Evolutionary conservation across 2,113 vertebrate species (phyloP).

Genomic region (Hymenochirus boettgeri): DNA sequence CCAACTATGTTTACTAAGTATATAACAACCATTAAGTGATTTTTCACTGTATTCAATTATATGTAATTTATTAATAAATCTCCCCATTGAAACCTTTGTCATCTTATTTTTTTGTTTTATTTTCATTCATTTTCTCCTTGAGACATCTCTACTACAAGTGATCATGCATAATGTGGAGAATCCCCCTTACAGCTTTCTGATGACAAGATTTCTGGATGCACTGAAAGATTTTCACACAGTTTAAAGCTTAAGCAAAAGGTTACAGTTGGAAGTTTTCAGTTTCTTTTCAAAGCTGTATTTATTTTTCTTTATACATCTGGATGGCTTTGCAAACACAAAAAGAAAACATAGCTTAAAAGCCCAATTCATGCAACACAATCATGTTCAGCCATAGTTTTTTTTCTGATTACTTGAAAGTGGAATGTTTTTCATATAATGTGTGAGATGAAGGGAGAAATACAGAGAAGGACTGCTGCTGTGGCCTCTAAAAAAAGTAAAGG

Average conservation of each 20-base stretch:
- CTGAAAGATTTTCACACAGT: constrained; percentile 12
- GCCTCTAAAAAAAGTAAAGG: constrained; percentile 53
- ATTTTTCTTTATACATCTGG: constrained; percentile 42
- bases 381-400: constrained; percentile 9
- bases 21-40: no score
- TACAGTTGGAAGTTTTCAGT: constrained; percentile 28
- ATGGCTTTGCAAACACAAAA: constrained; percentile 19
- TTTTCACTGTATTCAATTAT: no score
- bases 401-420: neutral
- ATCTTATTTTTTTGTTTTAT: neutral
- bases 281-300: constrained; percentile 17
- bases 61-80: no score
- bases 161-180: neutral
- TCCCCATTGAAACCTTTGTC: no score
- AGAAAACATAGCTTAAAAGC: constrained; percentile 8
- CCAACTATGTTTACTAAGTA: no score
- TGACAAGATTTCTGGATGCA: constrained; percentile 7
- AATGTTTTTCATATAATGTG: constrained; percentile 49
- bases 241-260: constrained; percentile 9
- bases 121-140: neutral
- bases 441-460: constrained; percentile 43
- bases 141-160: neutral
- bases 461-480: constrained; percentile 42
- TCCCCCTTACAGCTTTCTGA: constrained; percentile 18
- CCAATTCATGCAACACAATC: neutral